Evolutionary conservation across 2,888 invertebrate genomes (phyloP), one percentile per base, ranked within the genome.

Genomic region (Xylota sylvarum): DNA sequence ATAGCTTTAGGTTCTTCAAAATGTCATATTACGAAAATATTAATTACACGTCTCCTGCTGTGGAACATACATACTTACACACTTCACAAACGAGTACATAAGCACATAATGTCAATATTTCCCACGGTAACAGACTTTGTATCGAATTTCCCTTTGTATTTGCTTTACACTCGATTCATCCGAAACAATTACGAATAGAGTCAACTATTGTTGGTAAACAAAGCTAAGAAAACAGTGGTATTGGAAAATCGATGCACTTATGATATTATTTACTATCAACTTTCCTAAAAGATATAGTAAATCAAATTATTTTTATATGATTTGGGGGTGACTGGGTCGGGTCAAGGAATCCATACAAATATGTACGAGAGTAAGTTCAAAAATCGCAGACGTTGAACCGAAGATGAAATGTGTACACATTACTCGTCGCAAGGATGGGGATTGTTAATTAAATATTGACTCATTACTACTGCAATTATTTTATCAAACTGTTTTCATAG

Each of bases 101-200:
- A 37, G 37, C 4, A 50, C 23, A 35, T 35, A n/a, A 23, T 65
- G 12, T 48, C 14, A 23, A 37, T 52, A 52, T 27, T 30, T 23
- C 27, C 17, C 27, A 48, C 5, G 17, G 58, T 5, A 48, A 64
- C 5, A 35, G 48, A 48, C 6, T 30, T 10, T 17, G 7, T 67
- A 67, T 67, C 67, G 10, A 52, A 67, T 52, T 37, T 67, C 52
- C 37, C 12, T 52, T 67, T 67, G 27, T 67, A 37, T 67, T 52
- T 67, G 52, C 52, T 3, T 23, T 52, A 37, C 52, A 23, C 67
- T 67, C 37, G 37, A 52, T 23, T 27, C 14, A 35, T 37, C 35
- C n/a, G 67, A 46, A 67, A 67, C 67, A 67, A 67, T 52, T 52
- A 67, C 52, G 23, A 52, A 23, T n/a, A 19, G n/a, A 50, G 50